Evolutionary conservation across 2,888 invertebrate species (phyloP).

Genomic region (Arge pagana): DNA sequence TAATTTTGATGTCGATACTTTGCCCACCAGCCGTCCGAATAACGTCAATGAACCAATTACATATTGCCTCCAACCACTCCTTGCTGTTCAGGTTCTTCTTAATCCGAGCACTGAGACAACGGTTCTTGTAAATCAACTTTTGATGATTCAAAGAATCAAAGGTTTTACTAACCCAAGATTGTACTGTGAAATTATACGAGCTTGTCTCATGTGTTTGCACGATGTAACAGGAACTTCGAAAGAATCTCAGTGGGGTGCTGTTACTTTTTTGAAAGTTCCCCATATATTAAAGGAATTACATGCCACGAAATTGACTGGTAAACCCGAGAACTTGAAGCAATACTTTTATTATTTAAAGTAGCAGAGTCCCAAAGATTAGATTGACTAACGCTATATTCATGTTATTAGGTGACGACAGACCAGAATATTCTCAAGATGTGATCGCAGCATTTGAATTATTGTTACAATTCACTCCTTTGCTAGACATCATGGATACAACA

Average conservation of each 20-base stretch:
- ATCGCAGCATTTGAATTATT: slow-evolving; percentile 83
- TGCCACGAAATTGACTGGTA: slow-evolving; percentile 63
- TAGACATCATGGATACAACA: slow-evolving; percentile 89
- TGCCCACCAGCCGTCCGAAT: slow-evolving; percentile 60
- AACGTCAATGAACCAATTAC: slow-evolving; percentile 69
- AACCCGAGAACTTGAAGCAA: neutral
- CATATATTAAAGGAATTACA: slow-evolving; percentile 76
- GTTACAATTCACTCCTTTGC: slow-evolving; percentile 80
- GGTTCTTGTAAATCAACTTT: slow-evolving; percentile 78
- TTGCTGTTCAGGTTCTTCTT: slow-evolving; percentile 82
- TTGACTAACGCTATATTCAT: too few species aligned
- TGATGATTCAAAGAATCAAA: slow-evolving; percentile 84
- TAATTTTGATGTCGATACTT: slow-evolving; percentile 67
- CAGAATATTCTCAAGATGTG: slow-evolving; percentile 75
- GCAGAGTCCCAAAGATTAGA: too few species aligned
- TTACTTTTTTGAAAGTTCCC: slow-evolving; percentile 90
- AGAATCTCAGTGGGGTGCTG: slow-evolving; percentile 92
- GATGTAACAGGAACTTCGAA: slow-evolving; percentile 83
- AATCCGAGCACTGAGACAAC: slow-evolving; percentile 85
- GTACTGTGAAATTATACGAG: slow-evolving; percentile 87
- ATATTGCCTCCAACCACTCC: slow-evolving; percentile 77
- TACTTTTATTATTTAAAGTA: slow-evolving; percentile 13
- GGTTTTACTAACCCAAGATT: slow-evolving; percentile 79
- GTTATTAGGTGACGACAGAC: slow-evolving; percentile 62
- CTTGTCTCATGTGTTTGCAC: slow-evolving; percentile 87